These are phyloP conservation scores for Spatulosminthurus flaviceps DNA, from an alignment of 2,888 invertebrate genomes.

Conservation along the genomic window DNA sequence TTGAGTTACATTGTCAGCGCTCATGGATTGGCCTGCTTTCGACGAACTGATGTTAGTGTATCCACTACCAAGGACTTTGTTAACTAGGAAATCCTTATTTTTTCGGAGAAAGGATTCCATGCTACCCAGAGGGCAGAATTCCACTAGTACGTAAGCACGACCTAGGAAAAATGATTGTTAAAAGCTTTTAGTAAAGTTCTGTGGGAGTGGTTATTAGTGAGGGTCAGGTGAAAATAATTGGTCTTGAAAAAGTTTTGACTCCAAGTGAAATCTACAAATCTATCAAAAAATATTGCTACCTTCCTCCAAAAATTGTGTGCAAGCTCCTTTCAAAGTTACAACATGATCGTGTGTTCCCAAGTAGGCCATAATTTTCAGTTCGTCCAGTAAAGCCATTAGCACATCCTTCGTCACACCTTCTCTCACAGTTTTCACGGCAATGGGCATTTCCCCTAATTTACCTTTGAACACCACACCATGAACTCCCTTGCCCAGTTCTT, in stretches of 20 bases:
- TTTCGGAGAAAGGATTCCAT: background rate
- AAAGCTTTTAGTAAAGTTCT: no score
- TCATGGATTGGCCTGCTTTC: no score
- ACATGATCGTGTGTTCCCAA: background rate
- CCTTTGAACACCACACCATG: conserved; percentile 9
- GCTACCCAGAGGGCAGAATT: background rate
- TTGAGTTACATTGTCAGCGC: background rate
- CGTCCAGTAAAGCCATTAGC: background rate
- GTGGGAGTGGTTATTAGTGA: no score
- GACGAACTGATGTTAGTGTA: background rate
- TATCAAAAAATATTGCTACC: background rate
- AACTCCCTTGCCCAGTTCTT: background rate
- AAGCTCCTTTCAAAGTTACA: background rate
- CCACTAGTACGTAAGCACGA: background rate
- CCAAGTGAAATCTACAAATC: no score
- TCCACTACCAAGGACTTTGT: background rate
- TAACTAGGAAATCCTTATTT: background rate
- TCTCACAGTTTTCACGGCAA: background rate
- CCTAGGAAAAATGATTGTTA: background rate
- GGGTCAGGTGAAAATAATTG: no score
- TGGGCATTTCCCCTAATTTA: background rate
- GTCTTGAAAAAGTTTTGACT: no score
- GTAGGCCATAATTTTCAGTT: conserved; percentile 10
- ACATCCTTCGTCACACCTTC: background rate
- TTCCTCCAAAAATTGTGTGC: conserved; percentile 3